Evolutionary conservation across 2,797 vertebrate genomes (phyloP), one percentile per base, ranked within the genome.

Genomic region (Anomalospiza imberbis): DNA sequence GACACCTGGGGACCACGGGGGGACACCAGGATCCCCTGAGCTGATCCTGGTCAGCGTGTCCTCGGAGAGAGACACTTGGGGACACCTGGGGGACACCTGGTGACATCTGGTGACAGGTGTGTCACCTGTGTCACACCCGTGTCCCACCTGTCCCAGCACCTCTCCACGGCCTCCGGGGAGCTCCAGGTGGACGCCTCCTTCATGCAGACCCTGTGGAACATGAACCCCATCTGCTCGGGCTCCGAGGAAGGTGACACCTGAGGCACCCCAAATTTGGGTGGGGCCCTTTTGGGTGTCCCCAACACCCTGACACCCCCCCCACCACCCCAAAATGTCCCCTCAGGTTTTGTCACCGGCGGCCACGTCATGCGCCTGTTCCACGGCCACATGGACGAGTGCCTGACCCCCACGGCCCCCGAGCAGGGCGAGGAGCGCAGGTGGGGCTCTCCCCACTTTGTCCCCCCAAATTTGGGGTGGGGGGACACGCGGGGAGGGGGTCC

Each of bases 181-280:
- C 98, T 99, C 57, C 99, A 99, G 98, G 99, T 98, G 12, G 99
- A 99, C 0, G 99, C 99, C 31, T 99, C 99, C 90, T 99, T 99
- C 97, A 99, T 99, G 99, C 99, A 99, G 93, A 99, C 99, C 1
- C 97, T 99, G 50, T 99, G 99, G 99, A 99, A 99, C 97, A 99
- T 99, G 98, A 99, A 99, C 89, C 99, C 99, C 21, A 98, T 99
- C 75, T 98, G 98, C 67, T 99, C 99, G 0, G 98, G 99, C 88
- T 99, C 98, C 48, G 99, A 99, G 97, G 99, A 99, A 85, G 99
- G 99, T 99, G 93, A 91, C 91, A 1, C 34, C 40, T 0, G 4
- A 5, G 50, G 8, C 19, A 15, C 24, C 77, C 42, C 11, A 2
- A 6, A 4, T 34, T 8, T 38, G n/a, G 32, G 4, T 4, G 51